Conservation (phyloP, 1,140 invertebrate genomes). For the Radopholus similis region DNA sequence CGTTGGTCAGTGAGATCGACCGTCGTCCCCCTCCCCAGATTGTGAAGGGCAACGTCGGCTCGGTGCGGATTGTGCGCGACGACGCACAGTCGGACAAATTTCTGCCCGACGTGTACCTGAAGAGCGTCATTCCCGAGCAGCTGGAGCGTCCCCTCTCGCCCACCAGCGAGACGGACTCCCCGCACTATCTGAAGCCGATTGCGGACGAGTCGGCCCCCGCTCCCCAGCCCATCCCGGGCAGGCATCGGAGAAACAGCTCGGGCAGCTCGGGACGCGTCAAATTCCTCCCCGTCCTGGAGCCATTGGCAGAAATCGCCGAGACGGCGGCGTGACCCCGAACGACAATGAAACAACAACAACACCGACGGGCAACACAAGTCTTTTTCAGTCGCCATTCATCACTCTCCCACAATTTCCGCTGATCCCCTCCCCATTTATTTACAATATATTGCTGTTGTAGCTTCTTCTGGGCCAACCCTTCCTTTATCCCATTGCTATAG, state of each 20-base stretch:
- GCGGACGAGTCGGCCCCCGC: not conserved
- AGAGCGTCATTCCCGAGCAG: constrained; percentile 50
- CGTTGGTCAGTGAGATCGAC: not conserved
- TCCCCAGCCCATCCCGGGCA: not conserved
- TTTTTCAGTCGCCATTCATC: too few relatives aligned
- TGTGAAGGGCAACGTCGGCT: constrained; percentile 54
- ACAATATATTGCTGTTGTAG: too few relatives aligned
- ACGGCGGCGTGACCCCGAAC: too few relatives aligned
- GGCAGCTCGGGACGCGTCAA: constrained; percentile 31
- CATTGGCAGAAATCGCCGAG: constrained; percentile 51
- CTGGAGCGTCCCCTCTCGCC: constrained; percentile 14
- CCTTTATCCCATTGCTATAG: too few relatives aligned
- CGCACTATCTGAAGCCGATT: constrained; percentile 6
- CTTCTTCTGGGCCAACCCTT: too few relatives aligned
- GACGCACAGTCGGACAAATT: constrained; percentile 54
- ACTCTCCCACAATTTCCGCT: too few relatives aligned
- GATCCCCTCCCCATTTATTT: too few relatives aligned
- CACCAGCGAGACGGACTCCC: constrained; percentile 26
- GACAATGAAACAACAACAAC: too few relatives aligned
- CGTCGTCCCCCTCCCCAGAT: constrained; percentile 29
- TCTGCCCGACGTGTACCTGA: constrained; percentile 53
- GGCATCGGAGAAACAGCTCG: constrained; percentile 8
- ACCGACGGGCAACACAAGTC: too few relatives aligned
- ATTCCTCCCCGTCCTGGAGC: constrained; percentile 52
- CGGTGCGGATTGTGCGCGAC: constrained; percentile 51